These are phyloP conservation scores for Rhabdophis nuchalis DNA, from an alignment of 2,797 vertebrate species.

Conservation along the genomic window DNA sequence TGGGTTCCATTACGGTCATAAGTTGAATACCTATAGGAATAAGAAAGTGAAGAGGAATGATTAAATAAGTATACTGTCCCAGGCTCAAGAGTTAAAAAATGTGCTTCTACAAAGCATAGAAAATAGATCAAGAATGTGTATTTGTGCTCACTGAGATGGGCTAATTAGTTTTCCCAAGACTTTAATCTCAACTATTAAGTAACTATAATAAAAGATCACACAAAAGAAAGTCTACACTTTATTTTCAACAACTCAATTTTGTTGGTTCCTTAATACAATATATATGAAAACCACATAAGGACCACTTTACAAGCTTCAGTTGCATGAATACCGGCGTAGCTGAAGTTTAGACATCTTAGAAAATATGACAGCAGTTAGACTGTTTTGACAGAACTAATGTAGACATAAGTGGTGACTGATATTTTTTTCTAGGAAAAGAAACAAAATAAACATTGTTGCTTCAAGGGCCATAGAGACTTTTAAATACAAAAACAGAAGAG, in stretches of 20 bases:
- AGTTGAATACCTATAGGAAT: not conserved
- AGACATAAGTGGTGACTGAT: not conserved
- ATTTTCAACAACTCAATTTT: not conserved
- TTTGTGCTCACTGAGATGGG: not conserved
- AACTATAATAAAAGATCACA: not conserved
- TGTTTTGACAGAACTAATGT: constrained; percentile 31
- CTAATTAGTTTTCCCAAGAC: not conserved
- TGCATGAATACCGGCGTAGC: constrained; percentile 23
- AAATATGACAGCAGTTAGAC: constrained; percentile 11
- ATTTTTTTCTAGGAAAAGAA: constrained; percentile 24
- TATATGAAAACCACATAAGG: not conserved
- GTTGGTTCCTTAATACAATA: not conserved
- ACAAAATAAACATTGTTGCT: constrained; percentile 30
- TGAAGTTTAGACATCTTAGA: constrained; percentile 2
- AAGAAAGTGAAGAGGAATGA: not conserved
- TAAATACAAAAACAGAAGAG: not conserved
- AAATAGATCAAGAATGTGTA: not conserved
- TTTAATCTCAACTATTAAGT: not conserved
- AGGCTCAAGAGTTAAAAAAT: not conserved
- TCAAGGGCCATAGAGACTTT: constrained; percentile 1
- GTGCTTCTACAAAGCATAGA: not conserved
- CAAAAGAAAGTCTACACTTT: not conserved
- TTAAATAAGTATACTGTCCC: not conserved
- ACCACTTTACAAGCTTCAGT: not conserved
- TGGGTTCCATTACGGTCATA: not conserved